A percentile compares a stretch with the other conserved stretches of the same genome.
Evolutionary conservation across 2,797 vertebrate genomes (phyloP).

Genomic region (Tapirus indicus): DNA sequence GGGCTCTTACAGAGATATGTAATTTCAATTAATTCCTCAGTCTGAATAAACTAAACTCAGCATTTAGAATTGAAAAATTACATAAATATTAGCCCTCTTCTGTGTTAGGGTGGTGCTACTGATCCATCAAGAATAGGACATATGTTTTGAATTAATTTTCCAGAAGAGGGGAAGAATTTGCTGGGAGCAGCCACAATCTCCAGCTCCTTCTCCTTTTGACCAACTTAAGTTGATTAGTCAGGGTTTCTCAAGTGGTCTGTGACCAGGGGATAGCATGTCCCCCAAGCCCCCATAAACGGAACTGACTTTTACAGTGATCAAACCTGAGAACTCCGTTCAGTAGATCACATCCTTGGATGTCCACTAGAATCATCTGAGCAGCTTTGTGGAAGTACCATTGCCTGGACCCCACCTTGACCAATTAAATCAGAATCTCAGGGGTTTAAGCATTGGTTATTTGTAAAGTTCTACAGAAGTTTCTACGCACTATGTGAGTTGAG

Average conservation of each 20-base stretch:
- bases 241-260: constrained; percentile 35
- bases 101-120: background rate
- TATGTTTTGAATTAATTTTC: constrained; percentile 53
- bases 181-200: background rate
- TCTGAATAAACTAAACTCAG: background rate
- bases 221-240: constrained; percentile 21
- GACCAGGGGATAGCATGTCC: background rate
- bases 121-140: background rate
- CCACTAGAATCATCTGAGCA: background rate
- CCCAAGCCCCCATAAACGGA: background rate
- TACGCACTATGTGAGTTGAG: background rate
- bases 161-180: constrained; percentile 28
- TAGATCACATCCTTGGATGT: background rate
- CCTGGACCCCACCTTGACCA: background rate
- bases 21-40: background rate
- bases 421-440: background rate
- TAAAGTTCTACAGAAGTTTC: background rate
- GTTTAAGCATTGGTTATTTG: background rate
- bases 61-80: constrained; percentile 34
- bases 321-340: background rate
- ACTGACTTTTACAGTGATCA: background rate
- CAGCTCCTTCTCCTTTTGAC: background rate
- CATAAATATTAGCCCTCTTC: background rate
- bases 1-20: background rate
- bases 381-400: background rate